phyloP scores from a whole-genome alignment of 2,797 vertebrate genomes.

The Erethizon dorsatum region DNA sequence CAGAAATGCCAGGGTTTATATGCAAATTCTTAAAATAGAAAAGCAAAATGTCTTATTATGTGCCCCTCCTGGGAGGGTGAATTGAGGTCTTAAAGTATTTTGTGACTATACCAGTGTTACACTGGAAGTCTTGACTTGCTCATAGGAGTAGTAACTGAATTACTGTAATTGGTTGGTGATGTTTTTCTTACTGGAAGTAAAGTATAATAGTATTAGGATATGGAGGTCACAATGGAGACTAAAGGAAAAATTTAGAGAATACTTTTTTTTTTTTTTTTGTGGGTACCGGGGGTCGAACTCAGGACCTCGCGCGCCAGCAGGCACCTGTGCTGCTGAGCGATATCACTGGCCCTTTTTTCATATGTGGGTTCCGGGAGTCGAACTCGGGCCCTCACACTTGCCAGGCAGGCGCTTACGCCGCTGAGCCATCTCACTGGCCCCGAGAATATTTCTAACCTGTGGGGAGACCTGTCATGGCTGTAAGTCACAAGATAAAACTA shows the following conservation, averaged over 20 bases:
- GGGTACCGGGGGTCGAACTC: too few relatives aligned
- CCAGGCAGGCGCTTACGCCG: too few relatives aligned
- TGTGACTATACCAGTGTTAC: not conserved
- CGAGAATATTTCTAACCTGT: not conserved
- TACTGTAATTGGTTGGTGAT: not conserved
- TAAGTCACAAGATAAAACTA: constrained; percentile 47
- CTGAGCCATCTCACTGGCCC: too few relatives aligned
- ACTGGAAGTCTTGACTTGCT: constrained; percentile 12
- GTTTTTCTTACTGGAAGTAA: not conserved
- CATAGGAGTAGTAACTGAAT: not conserved
- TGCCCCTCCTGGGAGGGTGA: not conserved
- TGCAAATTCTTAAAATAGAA: constrained; percentile 48
- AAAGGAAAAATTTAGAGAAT: not conserved
- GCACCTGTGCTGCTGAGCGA: too few relatives aligned
- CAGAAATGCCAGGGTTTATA: not conserved
- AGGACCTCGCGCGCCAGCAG: too few relatives aligned
- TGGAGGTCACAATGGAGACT: not conserved
- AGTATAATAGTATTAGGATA: not conserved
- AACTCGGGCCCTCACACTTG: too few relatives aligned
- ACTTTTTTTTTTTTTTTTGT: too few relatives aligned
- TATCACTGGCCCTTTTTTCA: too few relatives aligned
- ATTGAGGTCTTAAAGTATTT: not conserved
- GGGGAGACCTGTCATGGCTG: not conserved
- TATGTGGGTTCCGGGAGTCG: too few relatives aligned
- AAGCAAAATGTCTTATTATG: not conserved